phyloP scores from a whole-genome alignment of 1,140 invertebrate species.

The Zaprionus vittiger region DNA sequence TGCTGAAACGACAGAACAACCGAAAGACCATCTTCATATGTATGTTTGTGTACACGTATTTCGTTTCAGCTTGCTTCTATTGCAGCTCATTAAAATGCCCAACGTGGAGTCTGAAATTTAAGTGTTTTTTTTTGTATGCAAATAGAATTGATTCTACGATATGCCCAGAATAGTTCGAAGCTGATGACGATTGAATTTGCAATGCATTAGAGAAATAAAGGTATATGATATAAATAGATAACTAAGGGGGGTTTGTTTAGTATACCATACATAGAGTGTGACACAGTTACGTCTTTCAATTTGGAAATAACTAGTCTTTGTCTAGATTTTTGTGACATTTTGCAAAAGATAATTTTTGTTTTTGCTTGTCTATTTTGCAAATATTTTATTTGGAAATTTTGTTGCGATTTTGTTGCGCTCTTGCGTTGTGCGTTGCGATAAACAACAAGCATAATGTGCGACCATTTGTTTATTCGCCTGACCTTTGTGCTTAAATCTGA shows the following conservation, averaged over 20 bases:
- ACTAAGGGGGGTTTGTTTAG: too few relatives aligned
- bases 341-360: constrained; percentile 23
- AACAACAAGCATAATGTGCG: constrained; percentile 63
- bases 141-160: constrained; percentile 52
- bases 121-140: constrained; percentile 67
- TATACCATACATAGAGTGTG: constrained; percentile 19
- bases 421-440: constrained; percentile 26
- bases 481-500: constrained; percentile 82
- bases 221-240: background rate
- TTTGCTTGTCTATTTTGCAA: constrained; percentile 12
- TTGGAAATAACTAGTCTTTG: constrained; percentile 49
- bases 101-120: constrained; percentile 22
- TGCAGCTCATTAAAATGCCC: constrained; percentile 57
- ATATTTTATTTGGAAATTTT: constrained; percentile 19
- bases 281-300: constrained; percentile 46
- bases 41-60: too few relatives aligned
- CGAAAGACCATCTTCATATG: background rate
- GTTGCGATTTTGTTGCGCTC: constrained; percentile 4
- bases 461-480: constrained; percentile 82
- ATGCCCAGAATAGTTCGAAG: constrained; percentile 55
- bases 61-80: constrained; percentile 2
- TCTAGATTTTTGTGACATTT: constrained; percentile 33
- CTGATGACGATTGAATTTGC: constrained; percentile 55
- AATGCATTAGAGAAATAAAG: constrained; percentile 19
- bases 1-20: background rate